Evolutionary conservation across 2,797 vertebrate genomes (phyloP).

Genomic region (Bryconaethiops microstoma): DNA sequence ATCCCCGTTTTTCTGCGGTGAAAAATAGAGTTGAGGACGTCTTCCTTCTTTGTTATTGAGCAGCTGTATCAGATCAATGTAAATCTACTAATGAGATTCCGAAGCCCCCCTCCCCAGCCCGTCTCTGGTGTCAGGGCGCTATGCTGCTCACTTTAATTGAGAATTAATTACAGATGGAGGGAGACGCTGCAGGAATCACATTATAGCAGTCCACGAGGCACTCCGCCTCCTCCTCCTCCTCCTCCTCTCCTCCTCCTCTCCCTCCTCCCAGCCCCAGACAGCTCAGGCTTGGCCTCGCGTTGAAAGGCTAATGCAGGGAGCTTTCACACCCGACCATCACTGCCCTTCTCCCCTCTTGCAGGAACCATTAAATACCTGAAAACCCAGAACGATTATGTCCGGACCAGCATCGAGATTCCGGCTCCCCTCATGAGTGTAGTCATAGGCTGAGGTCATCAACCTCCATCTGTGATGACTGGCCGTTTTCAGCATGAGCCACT

Average conservation of each 20-base stretch:
- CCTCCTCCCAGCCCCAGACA: conserved; percentile 16
- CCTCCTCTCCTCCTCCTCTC: conserved; percentile 9
- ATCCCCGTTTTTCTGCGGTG: conserved; percentile 14
- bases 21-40: conserved; percentile 52
- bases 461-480: conserved; percentile 3
- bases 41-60: conserved; percentile 60
- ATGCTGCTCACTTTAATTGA: conserved; percentile 56
- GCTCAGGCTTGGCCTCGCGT: neutral
- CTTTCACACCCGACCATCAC: conserved; percentile 17
- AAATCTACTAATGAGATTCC: conserved; percentile 63
- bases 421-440: neutral
- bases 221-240: conserved; percentile 10
- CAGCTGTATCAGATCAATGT: conserved; percentile 61
- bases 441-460: conserved; percentile 14
- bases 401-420: neutral
- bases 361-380: conserved; percentile 46
- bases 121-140: conserved; percentile 43
- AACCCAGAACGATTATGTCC: conserved; percentile 13
- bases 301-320: conserved; percentile 39
- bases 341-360: conserved; percentile 24
- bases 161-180: conserved; percentile 60
- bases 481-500: neutral
- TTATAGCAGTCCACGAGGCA: conserved; percentile 40
- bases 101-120: conserved; percentile 26
- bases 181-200: conserved; percentile 52